These are phyloP conservation scores for Amphiduros pacificus DNA, from an alignment of 2,888 invertebrate species.

Conservation along the genomic window DNA sequence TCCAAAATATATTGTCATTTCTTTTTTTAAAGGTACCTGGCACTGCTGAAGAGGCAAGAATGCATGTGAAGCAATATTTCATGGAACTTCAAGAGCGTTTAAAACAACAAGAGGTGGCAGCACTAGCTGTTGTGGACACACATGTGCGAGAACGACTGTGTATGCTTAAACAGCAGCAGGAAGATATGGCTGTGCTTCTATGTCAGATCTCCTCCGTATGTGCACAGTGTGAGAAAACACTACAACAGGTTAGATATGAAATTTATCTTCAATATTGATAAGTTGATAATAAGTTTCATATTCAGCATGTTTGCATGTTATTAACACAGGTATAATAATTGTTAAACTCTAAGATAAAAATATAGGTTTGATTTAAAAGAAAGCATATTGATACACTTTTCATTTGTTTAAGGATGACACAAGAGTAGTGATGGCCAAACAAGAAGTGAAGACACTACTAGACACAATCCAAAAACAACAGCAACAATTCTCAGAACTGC, in stretches of 20 bases:
- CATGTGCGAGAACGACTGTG: conserved; percentile 64
- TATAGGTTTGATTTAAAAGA: no score
- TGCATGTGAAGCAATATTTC: conserved; percentile 63
- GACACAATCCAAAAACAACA: conserved; percentile 65
- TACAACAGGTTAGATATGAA: conserved; percentile 56
- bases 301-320: no score
- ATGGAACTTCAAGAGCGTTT: conserved; percentile 63
- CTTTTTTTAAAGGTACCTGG: conserved; percentile 46
- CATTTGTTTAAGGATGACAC: conserved; percentile 63
- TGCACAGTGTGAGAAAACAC: conserved; percentile 64
- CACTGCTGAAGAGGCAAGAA: conserved; percentile 60
- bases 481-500: conserved; percentile 64
- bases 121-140: conserved; percentile 65
- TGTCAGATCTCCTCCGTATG: conserved; percentile 64
- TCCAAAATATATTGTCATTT: background rate
- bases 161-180: conserved; percentile 64
- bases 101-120: conserved; percentile 64
- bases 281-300: no score
- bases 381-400: background rate
- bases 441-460: conserved; percentile 63
- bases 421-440: conserved; percentile 61
- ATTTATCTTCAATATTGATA: no score
- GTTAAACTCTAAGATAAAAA: no score
- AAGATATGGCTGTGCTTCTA: conserved; percentile 63
- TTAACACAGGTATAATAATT: no score